Conservation (phyloP, 2,888 invertebrate genomes). For the Unio pictorum region DNA sequence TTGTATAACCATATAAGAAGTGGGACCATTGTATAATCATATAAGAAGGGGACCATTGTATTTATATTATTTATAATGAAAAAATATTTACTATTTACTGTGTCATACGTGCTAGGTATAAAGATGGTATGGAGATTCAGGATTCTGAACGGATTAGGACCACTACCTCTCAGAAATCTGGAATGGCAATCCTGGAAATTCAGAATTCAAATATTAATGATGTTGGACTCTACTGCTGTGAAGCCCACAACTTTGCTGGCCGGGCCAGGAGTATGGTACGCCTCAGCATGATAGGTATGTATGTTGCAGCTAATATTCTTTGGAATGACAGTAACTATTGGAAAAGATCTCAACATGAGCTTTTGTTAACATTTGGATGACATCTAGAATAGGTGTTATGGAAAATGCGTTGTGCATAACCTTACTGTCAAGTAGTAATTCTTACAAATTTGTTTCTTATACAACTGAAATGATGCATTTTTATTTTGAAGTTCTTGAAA, state of each 20-base stretch:
- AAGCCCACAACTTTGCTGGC: constrained; percentile 46
- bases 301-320: neutral
- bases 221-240: constrained; percentile 42
- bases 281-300: constrained; percentile 32
- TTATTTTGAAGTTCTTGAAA: no score
- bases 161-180: constrained; percentile 30
- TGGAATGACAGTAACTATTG: neutral
- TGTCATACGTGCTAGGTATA: constrained; percentile 27
- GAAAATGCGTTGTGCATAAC: no score
- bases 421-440: no score
- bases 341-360: no score
- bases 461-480: no score
- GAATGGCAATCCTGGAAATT: constrained; percentile 33
- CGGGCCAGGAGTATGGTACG: constrained; percentile 32
- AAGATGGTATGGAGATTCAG: constrained; percentile 40
- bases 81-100: neutral
- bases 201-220: constrained; percentile 27
- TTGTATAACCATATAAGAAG: no score
- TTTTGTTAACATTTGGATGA: no score
- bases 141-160: constrained; percentile 29
- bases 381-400: no score
- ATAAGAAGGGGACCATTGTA: no score
- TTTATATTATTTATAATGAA: neutral
- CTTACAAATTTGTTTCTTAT: no score
- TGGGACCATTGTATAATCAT: no score